phyloP scores from a whole-genome alignment of 2,888 invertebrate species.

The Orthosia gothica region DNA sequence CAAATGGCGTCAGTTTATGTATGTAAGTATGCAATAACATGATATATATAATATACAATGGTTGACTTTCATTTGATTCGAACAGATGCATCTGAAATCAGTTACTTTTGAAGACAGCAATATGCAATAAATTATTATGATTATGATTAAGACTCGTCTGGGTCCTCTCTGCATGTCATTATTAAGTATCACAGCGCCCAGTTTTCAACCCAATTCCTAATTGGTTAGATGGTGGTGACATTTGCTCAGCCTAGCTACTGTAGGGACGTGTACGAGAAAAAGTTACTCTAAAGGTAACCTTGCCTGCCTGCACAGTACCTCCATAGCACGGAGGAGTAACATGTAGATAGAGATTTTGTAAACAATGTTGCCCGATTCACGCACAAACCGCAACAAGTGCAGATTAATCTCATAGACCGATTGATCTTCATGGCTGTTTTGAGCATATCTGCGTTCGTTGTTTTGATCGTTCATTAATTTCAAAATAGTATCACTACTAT shows the following conservation, averaged over 20 bases:
- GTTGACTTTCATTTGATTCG: too few species aligned
- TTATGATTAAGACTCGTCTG: too few species aligned
- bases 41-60: constrained; percentile 24
- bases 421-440: not conserved
- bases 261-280: too few species aligned
- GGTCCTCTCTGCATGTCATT: too few species aligned
- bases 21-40: too few species aligned
- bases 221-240: constrained; percentile 12
- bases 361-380: constrained; percentile 4
- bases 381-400: not conserved
- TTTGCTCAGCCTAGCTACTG: too few species aligned
- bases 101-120: too few species aligned
- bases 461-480: not conserved
- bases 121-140: too few species aligned
- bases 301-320: not conserved
- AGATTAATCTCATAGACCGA: not conserved
- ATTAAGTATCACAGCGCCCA: too few species aligned
- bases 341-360: not conserved
- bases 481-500: not conserved
- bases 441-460: not conserved
- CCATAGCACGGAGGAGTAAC: not conserved
- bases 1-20: too few species aligned
- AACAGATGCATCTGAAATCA: constrained; percentile 9
- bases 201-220: too few species aligned
- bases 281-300: too few species aligned